Percentiles rank a stretch among this genome's conserved stretches.
Evolutionary conservation across 1,140 invertebrate species (phyloP).

Genomic region (Nephila pilipes): DNA sequence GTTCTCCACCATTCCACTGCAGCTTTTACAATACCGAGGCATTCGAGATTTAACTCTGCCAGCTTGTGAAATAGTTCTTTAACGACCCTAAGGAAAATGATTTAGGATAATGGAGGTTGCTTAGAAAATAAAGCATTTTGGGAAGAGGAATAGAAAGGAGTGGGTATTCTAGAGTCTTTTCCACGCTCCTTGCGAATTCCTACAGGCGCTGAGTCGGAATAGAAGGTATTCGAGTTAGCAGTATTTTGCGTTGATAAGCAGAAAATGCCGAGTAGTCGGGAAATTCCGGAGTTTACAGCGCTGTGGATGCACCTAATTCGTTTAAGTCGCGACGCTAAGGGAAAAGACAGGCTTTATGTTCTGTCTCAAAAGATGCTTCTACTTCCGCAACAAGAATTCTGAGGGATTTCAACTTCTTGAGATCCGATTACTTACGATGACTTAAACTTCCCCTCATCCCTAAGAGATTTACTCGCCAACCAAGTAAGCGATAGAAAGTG

Average conservation of each 20-base stretch:
- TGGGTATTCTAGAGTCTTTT: constrained; percentile 29
- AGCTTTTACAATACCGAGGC: not conserved
- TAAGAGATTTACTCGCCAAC: not conserved
- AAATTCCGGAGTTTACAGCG: constrained; percentile 67
- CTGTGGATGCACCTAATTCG: constrained; percentile 38
- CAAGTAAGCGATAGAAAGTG: not conserved
- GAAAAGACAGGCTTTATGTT: constrained; percentile 35
- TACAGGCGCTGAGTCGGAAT: constrained; percentile 55
- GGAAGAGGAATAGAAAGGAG: constrained; percentile 20
- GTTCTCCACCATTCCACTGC: not conserved
- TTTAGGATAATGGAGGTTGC: constrained; percentile 70
- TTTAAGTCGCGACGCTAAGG: constrained; percentile 50
- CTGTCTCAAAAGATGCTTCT: constrained; percentile 35
- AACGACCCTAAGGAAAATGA: constrained; percentile 67
- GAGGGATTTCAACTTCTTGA: constrained; percentile 51
- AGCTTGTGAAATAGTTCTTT: constrained; percentile 54
- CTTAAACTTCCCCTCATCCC: constrained; percentile 4
- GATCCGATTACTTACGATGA: constrained; percentile 61
- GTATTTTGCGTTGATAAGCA: constrained; percentile 72
- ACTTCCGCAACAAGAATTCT: constrained; percentile 57
- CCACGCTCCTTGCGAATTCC: constrained; percentile 34
- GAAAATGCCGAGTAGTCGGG: constrained; percentile 39
- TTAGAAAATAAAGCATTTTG: constrained; percentile 65
- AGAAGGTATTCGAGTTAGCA: constrained; percentile 17
- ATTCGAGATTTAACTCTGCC: not conserved